phyloP scores from a whole-genome alignment of 2,888 invertebrate species.

The Choristoneura rosaceana region DNA sequence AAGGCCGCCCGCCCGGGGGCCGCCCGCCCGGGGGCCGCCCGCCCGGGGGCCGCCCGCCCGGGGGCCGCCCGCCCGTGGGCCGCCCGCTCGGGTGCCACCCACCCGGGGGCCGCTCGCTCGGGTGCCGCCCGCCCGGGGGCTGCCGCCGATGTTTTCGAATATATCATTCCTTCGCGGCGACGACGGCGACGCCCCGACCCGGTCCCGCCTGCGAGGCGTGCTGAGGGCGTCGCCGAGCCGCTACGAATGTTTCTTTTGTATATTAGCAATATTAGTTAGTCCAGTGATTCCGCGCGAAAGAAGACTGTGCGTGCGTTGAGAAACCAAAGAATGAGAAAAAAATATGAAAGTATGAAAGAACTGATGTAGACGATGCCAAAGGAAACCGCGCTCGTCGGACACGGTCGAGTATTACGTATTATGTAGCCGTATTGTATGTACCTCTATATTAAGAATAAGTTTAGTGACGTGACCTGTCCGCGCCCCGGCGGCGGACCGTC shows the following conservation, averaged over 20 bases:
- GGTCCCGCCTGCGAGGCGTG: constrained; percentile 25
- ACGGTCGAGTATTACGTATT: constrained; percentile 17
- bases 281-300: constrained; percentile 33
- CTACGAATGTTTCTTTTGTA: constrained; percentile 21
- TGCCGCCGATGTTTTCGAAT: not conserved
- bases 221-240: constrained; percentile 5
- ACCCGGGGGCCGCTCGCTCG: not conserved
- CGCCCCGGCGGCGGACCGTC: not conserved
- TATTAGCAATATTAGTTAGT: constrained; percentile 38
- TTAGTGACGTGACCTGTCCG: not conserved
- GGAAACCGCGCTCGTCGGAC: constrained; percentile 16
- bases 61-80: not conserved
- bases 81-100: no score
- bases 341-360: constrained; percentile 2
- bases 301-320: constrained; percentile 35
- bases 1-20: not conserved
- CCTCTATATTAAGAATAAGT: constrained; percentile 5
- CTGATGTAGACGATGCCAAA: constrained; percentile 24
- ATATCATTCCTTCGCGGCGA: not conserved
- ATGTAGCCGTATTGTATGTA: constrained; percentile 13
- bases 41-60: not conserved
- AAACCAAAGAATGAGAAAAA: constrained; percentile 33
- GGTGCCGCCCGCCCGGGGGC: not conserved
- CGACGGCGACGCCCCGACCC: constrained; percentile 12
- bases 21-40: no score